phyloP scores from a whole-genome alignment of 2,888 invertebrate species.

The Ochropleura leucogaster region DNA sequence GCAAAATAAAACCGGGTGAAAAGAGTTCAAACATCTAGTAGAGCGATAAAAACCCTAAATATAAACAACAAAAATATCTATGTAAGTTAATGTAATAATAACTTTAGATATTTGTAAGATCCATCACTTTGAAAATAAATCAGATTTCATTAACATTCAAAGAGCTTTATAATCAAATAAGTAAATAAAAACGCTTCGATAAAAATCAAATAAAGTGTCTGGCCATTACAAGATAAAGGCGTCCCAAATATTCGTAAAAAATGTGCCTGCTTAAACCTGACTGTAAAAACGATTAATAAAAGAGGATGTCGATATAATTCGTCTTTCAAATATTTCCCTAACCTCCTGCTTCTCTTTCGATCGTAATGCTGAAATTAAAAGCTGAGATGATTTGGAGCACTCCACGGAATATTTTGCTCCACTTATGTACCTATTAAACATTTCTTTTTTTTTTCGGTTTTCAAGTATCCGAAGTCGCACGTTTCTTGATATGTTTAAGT shows the following conservation, averaged over 20 bases:
- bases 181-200: background rate
- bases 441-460: background rate
- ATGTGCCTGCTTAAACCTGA: conserved; percentile 29
- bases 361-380: conserved; percentile 36
- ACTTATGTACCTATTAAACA: conserved; percentile 10
- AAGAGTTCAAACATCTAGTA: too few species aligned
- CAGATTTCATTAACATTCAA: background rate
- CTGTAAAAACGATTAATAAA: conserved; percentile 40
- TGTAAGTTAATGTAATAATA: background rate
- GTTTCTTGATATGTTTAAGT: too few species aligned
- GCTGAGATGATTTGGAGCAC: conserved; percentile 2
- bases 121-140: background rate
- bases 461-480: too few species aligned
- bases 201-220: background rate
- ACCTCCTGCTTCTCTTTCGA: conserved; percentile 27
- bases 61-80: background rate
- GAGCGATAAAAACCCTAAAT: background rate
- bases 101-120: background rate
- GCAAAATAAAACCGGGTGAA: too few species aligned
- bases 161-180: background rate
- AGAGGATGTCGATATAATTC: conserved; percentile 31
- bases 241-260: conserved; percentile 12
- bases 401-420: conserved; percentile 13
- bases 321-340: conserved; percentile 40
- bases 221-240: conserved; percentile 22